Evolutionary conservation across 37 sponge, comb jelly and placozoan species (phyloP).

Genomic region (Ianthella basta): DNA sequence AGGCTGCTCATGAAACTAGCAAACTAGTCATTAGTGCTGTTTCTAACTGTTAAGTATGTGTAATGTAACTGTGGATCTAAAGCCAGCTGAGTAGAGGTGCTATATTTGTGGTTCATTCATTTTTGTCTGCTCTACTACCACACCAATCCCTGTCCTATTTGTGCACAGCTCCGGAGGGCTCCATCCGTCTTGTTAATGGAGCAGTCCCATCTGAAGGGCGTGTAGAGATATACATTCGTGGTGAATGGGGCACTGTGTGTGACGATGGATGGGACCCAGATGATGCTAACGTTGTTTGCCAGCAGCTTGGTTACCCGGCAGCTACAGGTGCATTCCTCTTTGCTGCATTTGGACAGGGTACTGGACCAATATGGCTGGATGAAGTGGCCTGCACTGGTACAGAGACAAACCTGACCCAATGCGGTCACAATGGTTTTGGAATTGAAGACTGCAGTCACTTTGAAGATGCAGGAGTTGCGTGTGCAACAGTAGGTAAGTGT

Average conservation of each 20-base stretch:
- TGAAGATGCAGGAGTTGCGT: constrained; percentile 40
- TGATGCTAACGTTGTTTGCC: constrained; percentile 49
- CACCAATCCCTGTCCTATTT: no score
- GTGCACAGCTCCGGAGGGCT: not conserved
- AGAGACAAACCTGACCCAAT: constrained; percentile 13
- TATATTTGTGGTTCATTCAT: no score
- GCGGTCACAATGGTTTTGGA: constrained; percentile 37
- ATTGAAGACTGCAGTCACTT: constrained; percentile 26
- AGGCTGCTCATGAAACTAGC: no score
- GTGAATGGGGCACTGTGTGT: constrained; percentile 42
- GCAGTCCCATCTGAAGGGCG: constrained; percentile 21
- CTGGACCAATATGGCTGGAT: constrained; percentile 47
- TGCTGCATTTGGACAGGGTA: constrained; percentile 45
- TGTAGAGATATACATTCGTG: constrained; percentile 26
- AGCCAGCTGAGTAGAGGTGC: no score
- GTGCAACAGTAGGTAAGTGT: not conserved
- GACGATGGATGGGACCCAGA: constrained; percentile 43
- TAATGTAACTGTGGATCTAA: no score
- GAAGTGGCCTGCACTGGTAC: constrained; percentile 36
- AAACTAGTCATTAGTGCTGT: no score
- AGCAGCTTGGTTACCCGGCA: constrained; percentile 38
- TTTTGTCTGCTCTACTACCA: no score
- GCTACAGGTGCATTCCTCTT: not conserved
- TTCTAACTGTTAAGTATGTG: no score
- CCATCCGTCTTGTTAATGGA: constrained; percentile 5